Evolutionary conservation across 2,113 vertebrate genomes (phyloP), one percentile per base, ranked within the genome.

Genomic region (Nycticorax nycticorax): DNA sequence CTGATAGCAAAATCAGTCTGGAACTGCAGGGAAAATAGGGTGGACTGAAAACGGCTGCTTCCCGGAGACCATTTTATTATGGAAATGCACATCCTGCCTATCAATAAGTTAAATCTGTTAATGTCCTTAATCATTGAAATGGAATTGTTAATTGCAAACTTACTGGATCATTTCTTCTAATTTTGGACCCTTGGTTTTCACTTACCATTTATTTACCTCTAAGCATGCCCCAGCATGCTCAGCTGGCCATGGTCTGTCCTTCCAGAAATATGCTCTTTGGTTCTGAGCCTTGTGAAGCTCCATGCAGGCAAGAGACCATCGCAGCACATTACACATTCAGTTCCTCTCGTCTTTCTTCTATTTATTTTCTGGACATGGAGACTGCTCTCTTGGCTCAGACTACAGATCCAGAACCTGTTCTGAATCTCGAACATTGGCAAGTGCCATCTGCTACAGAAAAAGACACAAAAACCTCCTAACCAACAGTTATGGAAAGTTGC

Each of bases 271-370:
- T 64, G 1, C 3, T 59, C 21, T 50, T 82, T 0, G 0, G 16
- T 39, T 77, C 76, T 1, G 1, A 72, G 60, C 50, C 57, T 35
- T 56, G 2, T 0, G 3, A 64, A 28, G 23, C 27, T 83, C 68
- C 45, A 9, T 3, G 0, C 0, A 0, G 30, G 22, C 26, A 72
- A 55, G 30, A 80, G 19, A 17, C 2, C 45, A 55, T 39, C 4
- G 6, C 45, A 53, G 6, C 6, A 28, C 6, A 1, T 35, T 80
- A 6, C 33, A 37, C 4, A 5, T 60, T 77, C 3, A 2, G 10
- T 43, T 66, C 47, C n/a, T 77, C 16, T 67, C 20, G 9, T 12
- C 23, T 52, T 66, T 30, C 1, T 66, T 56, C 37, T 81, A 1
- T 64, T 64, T 47, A 9, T 90, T 67, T 93, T 14, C 43, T 63